A percentile compares a stretch with the other conserved stretches of the same genome.
phyloP scores from a whole-genome alignment of 1,140 invertebrate species.

The Zaprionus ornatus region DNA sequence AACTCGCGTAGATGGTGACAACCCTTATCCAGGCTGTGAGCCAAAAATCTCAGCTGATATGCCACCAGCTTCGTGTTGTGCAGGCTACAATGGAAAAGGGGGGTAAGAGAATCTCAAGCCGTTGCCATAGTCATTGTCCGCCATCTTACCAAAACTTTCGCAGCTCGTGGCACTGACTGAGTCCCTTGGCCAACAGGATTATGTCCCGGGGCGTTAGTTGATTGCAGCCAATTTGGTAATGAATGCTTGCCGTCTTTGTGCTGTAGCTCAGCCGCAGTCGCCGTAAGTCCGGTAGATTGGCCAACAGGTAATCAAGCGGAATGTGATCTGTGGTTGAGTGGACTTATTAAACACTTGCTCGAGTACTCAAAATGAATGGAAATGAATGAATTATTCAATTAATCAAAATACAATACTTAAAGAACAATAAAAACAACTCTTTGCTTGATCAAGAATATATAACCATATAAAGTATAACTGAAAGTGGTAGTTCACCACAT shows the following conservation, averaged over 20 bases:
- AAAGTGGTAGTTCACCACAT: no score
- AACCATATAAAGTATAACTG: no score
- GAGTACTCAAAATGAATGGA: background rate
- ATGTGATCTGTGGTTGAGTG: constrained; percentile 74
- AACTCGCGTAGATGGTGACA: constrained; percentile 71
- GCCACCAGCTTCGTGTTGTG: constrained; percentile 77
- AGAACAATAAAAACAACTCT: no score
- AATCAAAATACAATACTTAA: no score
- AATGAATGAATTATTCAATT: background rate
- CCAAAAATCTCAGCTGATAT: constrained; percentile 73
- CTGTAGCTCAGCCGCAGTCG: constrained; percentile 78
- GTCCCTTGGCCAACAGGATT: constrained; percentile 64
- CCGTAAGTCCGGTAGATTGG: constrained; percentile 81
- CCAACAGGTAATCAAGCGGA: constrained; percentile 83
- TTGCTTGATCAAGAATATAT: no score
- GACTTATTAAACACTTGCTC: constrained; percentile 2
- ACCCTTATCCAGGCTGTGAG: constrained; percentile 76
- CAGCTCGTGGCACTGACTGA: constrained; percentile 75
- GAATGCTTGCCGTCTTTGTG: constrained; percentile 77
- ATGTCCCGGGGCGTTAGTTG: constrained; percentile 73
- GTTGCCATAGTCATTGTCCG: no score
- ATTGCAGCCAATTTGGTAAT: constrained; percentile 81
- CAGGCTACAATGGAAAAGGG: constrained; percentile 42
- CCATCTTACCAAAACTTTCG: constrained; percentile 67
- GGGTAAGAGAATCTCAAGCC: background rate